Base-by-base conservation (phyloP, 2,113 vertebrate genomes). In the Erpornis zantholeuca region DNA sequence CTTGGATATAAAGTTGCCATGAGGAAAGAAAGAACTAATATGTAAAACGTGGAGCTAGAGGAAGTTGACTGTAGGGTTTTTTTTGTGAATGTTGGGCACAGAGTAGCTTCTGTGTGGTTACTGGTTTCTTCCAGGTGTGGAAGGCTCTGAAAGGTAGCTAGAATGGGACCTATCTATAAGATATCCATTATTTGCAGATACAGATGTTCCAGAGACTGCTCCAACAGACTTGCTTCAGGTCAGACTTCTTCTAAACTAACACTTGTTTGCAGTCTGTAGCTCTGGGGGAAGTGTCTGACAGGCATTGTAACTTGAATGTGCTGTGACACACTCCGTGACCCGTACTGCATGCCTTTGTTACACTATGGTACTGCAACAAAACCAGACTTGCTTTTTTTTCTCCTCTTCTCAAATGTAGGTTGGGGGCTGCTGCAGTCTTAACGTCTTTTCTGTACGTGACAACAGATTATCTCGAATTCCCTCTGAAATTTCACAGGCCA, bases 381-480 rank as follows among this genome's bases (percentile, higher is more conserved):
- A 92, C 29, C 28, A 78, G 10, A 76, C 50, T 85, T 86, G 59
- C 16, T 28, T 54, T 24, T n/a, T 10, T n/a, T 29, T 18, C 0
- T 0, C 12, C 5, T 64, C 38, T 59, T 83, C 64, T 81, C 79
- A 80, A 47, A 83, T 94, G 35, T 73, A 99, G 99, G 98, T 99
- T 8, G 99, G 99, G 4, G 99, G 99, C 40, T 99, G 99, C 98
- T 98, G 98, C 88, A 98, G 98, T 95, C 99, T 99, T 75, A 99
- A 99, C 19, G 99, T 99, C 70, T 98, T 99, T 96, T 99, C 99
- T 63, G 97, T 99, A 44, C 98, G 99, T 92, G 99, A 99, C 95
- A 99, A 99, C 96, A 97, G 97, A 85, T 98, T 99, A 60, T 98
- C 97, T 28, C 98, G 98, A 94, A 98, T 99, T 94, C 99, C 99